phyloP scores from a whole-genome alignment of 2,888 invertebrate genomes.

The Xestia xanthographa region DNA sequence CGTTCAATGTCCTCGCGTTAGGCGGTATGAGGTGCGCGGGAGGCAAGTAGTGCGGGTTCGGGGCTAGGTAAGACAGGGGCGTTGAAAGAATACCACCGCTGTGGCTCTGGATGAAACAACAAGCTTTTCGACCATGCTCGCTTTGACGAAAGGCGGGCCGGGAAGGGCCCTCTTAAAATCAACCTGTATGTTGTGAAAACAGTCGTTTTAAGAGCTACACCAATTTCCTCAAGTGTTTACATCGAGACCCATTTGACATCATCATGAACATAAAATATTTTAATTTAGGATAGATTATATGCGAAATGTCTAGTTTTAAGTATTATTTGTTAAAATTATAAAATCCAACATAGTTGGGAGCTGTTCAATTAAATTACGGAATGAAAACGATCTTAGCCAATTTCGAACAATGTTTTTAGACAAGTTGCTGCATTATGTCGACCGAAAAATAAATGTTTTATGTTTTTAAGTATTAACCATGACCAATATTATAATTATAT shows the following conservation, averaged over 20 bases:
- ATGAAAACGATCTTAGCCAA: background rate
- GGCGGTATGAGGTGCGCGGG: no score
- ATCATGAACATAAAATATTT: conserved; percentile 8
- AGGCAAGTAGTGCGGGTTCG: no score
- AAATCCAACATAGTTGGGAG: conserved; percentile 12
- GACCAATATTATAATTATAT: conserved; percentile 6
- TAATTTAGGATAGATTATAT: background rate
- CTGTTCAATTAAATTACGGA: conserved; percentile 8
- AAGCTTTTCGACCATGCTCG: no score
- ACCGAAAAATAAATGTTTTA: background rate
- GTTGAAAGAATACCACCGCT: no score
- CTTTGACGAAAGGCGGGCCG: no score
- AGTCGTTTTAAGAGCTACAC: background rate
- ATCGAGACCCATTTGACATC: background rate
- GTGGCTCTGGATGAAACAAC: no score
- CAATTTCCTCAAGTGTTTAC: conserved; percentile 1
- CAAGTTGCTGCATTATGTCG: conserved; percentile 33
- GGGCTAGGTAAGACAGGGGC: no score
- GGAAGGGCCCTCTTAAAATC: no score
- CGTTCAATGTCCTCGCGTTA: no score
- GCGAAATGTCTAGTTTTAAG: conserved; percentile 12
- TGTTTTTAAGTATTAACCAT: conserved; percentile 8
- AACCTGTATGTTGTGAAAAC: background rate
- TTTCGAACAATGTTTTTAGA: background rate
- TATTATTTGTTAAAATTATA: conserved; percentile 10